Base-by-base conservation (phyloP, 2,888 invertebrate species). In the Heliconius charithonia region DNA sequence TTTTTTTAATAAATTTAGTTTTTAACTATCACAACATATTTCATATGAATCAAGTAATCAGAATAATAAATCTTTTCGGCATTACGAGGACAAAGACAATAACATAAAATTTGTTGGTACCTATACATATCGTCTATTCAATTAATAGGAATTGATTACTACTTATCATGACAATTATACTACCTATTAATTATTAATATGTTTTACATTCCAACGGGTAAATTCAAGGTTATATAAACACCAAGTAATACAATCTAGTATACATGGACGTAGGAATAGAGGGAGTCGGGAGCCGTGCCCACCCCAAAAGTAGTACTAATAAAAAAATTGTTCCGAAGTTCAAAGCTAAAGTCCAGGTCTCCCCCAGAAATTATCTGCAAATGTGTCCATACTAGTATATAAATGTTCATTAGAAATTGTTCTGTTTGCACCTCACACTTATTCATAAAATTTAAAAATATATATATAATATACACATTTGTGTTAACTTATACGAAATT, bases 331-430 rank as follows among this genome's bases (percentile, higher is more conserved):
- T 0, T 1, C 32, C 32, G 32, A 9, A 37, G 1, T 37, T 9
- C 32, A 37, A 37, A 37, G 9, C 32, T 37, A 37, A 37, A 37
- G 9, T 37, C 32, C 9, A 37, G 32, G 32, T 9, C 9, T 37
- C 1, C 32, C 32, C 32, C 32, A 37, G 10, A 37, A 37, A 37
- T 37, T 37, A 37, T 37, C 37, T 37, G 37, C 37, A 37, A 37
- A 37, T 37, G 37, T 10, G 37, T 10, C 37, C 37, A 37, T 37
- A 37, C 9, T 37, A 37, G 37, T 37, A 10, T 37, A 70, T 70
- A 12, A 29, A 56, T 56, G 51, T 71, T 56, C 7, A 71, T 51
- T 71, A 51, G 51, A 51, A 71, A 70, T 25, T 56, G 70, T 71
- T 37, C 3, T 16, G 16, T 45, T 45, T 45, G 9, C 16, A 45